Base-by-base conservation (phyloP, 2,797 vertebrate species). In the Myoxocephalus aenaeus region DNA sequence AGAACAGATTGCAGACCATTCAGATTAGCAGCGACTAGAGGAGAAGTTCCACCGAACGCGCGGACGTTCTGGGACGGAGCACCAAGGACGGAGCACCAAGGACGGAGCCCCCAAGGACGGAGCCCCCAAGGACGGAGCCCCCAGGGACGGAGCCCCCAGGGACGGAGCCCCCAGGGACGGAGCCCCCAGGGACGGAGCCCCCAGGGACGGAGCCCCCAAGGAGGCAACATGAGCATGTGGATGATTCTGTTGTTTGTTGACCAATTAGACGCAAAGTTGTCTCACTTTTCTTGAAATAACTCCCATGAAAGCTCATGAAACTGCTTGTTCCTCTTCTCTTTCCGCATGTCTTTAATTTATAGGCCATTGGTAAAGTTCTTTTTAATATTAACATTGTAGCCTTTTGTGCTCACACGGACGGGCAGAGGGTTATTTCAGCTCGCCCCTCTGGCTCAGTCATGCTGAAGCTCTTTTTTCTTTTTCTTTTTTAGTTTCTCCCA, bases 381-480 rank as follows among this genome's bases (percentile, higher is more conserved):
- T 51, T 76, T 75, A 51, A 80, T 86, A 81, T 82, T 77, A 81
- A 77, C 78, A 81, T 88, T 75, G 58, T 48, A 62, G 66, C 65
- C 82, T 80, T 84, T 81, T 89, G 83, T 86, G 57, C 65, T 65
- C 54, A 32, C 38, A 15, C 64, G 80, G 27, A 63, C 64, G 72
- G 64, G 71, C 54, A 75, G 56, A 65, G 62, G 65, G 63, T 89
- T 89, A 80, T 85, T 87, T 84, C 83, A 76, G 85, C 78, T 88
- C 86, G 32, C n/a, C 86, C 91, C 83, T 86, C 78, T 73, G 89
- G 91, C 65, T 87, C 86, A 77, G 90, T 91, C 90, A 90, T 85
- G 84, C 88, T 82, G 87, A 84, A 90, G 81, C 86, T 90, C 74
- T 75, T 83, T 87, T 34, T 88, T 86, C 65, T 18, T 20, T 25